Conservation (phyloP, 2,888 invertebrate species). For the Synergus gifuensis region DNA sequence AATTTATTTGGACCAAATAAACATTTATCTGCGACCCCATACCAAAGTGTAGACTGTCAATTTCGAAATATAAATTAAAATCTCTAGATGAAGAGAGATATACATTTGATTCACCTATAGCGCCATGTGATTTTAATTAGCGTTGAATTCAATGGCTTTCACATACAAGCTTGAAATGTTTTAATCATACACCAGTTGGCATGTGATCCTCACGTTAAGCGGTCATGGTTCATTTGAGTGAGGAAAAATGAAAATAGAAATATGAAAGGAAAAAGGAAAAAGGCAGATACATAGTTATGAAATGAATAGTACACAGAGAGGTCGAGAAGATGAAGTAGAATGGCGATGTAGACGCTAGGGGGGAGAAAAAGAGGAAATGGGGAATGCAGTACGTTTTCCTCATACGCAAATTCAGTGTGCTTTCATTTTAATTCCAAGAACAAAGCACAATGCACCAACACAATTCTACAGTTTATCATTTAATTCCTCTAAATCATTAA, state of each 20-base stretch:
- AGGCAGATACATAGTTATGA: background rate
- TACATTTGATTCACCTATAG: background rate
- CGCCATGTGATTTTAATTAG: background rate
- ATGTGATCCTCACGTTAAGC: background rate
- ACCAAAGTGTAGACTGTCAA: no score
- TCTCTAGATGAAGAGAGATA: no score
- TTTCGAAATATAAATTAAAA: no score
- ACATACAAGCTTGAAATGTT: background rate
- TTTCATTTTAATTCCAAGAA: conserved; percentile 62
- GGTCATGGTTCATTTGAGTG: background rate
- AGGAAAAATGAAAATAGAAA: background rate
- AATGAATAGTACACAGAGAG: background rate
- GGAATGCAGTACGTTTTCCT: conserved; percentile 42
- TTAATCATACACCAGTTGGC: background rate
- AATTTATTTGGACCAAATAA: no score
- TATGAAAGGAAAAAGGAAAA: background rate
- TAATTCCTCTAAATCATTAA: background rate
- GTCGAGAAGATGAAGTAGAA: background rate
- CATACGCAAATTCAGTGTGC: conserved; percentile 60
- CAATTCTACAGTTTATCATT: background rate
- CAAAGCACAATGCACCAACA: conserved; percentile 48
- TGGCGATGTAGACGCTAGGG: background rate
- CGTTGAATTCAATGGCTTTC: background rate
- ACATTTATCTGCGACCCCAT: no score
- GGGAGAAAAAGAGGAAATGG: background rate